Conservation (phyloP, 2,797 vertebrate species). For the Hyperoplus lanceolatus region DNA sequence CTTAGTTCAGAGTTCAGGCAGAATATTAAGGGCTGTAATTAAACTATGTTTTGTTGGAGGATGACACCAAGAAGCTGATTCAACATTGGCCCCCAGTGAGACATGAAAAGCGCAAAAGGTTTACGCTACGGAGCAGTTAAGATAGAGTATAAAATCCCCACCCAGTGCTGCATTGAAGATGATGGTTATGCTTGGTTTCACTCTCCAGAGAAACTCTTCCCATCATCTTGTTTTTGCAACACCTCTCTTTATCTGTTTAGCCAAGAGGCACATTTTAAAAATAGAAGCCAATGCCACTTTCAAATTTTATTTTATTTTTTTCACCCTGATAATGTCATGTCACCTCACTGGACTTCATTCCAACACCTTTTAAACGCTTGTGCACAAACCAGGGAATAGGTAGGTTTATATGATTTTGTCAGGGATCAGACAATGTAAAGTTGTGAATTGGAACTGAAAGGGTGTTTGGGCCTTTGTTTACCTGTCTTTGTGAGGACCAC, state of each 20-base stretch:
- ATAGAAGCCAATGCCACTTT: conserved; percentile 60
- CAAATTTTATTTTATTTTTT: conserved; percentile 58
- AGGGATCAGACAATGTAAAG: conserved; percentile 14
- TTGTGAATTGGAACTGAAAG: background rate
- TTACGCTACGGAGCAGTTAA: conserved; percentile 31
- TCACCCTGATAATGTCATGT: conserved; percentile 38
- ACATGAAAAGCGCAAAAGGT: conserved; percentile 37
- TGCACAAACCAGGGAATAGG: background rate
- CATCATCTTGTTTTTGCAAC: conserved; percentile 54
- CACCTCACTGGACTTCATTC: conserved; percentile 23
- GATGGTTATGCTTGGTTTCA: conserved; percentile 55
- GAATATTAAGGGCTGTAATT: conserved; percentile 40
- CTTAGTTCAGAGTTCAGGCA: conserved; percentile 17
- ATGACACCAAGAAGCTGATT: conserved; percentile 35
- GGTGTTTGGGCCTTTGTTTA: background rate
- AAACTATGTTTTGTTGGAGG: conserved; percentile 23
- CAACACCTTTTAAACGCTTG: conserved; percentile 27
- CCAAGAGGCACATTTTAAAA: conserved; percentile 57
- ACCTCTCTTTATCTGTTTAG: conserved; percentile 50
- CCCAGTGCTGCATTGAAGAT: conserved; percentile 29
- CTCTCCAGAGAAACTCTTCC: conserved; percentile 40
- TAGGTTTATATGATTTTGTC: background rate
- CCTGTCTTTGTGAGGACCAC: background rate
- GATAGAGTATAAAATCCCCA: conserved; percentile 23
- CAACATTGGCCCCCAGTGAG: conserved; percentile 54